Evolutionary conservation across 2,113 vertebrate species (phyloP).

Genomic region (Macaca nemestrina): DNA sequence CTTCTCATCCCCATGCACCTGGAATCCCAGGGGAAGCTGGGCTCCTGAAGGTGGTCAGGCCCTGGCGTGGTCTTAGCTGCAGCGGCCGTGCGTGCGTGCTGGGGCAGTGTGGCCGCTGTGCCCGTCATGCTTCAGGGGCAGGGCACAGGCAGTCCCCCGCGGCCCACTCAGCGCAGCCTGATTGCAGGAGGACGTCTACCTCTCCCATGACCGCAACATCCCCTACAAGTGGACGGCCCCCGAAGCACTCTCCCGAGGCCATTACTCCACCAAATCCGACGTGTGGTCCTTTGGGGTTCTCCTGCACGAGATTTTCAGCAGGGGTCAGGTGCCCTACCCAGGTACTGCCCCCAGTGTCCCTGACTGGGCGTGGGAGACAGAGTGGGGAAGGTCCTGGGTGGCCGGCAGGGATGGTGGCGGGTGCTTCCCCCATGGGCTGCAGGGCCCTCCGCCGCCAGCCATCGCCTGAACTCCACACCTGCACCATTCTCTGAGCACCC

Average conservation of each 20-base stretch:
- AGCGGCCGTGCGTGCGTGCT: neutral
- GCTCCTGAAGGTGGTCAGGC: neutral
- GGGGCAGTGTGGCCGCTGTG: fast-evolving
- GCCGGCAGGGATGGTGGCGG: neutral
- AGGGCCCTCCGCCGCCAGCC: no score
- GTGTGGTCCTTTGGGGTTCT: conserved; percentile 90
- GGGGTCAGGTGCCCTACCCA: conserved; percentile 86
- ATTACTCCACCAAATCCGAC: conserved; percentile 88
- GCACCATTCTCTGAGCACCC: no score
- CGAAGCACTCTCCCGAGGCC: conserved; percentile 85
- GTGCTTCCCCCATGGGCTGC: neutral
- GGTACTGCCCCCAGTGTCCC: conserved; percentile 75
- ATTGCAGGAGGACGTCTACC: conserved; percentile 86
- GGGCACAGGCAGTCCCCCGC: fast-evolving
- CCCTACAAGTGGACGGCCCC: conserved; percentile 91
- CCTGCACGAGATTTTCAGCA: conserved; percentile 88
- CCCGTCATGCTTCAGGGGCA: fast-evolving
- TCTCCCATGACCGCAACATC: conserved; percentile 83
- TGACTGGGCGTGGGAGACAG: fast-evolving
- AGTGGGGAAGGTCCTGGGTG: neutral
- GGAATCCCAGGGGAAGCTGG: neutral
- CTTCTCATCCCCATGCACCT: neutral
- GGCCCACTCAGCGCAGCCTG: neutral
- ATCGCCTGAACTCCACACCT: neutral
- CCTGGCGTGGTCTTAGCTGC: neutral